A percentile compares a stretch with the other conserved stretches of the same genome.
These are phyloP conservation scores for Dynastes tityus DNA, from an alignment of 2,888 invertebrate genomes.

Conservation along the genomic window DNA sequence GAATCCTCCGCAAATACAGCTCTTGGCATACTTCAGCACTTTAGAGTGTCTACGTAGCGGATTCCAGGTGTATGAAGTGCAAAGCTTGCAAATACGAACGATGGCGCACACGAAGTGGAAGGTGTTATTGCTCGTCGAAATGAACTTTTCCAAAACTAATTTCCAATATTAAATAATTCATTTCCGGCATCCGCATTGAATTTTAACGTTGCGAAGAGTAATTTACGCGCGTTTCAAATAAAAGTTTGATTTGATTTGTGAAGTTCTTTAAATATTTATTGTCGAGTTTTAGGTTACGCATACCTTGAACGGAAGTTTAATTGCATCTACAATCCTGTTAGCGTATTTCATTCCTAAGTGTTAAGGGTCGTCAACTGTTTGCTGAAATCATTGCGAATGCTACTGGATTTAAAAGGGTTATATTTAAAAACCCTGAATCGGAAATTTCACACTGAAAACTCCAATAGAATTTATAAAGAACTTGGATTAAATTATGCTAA, in stretches of 20 bases:
- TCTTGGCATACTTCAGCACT: conserved; percentile 35
- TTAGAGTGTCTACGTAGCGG: conserved; percentile 23
- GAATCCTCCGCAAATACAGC: conserved; percentile 32
- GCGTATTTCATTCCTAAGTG: background rate
- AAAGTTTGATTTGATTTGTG: conserved; percentile 36
- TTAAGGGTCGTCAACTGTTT: background rate
- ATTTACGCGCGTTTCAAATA: conserved; percentile 29
- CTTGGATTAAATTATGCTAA: no score
- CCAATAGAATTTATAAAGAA: no score
- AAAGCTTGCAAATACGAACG: background rate
- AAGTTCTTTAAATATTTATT: conserved; percentile 19
- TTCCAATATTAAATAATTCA: conserved; percentile 38
- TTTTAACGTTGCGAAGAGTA: conserved; percentile 1
- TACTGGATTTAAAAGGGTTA: background rate
- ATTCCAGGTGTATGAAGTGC: conserved; percentile 27
- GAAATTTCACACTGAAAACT: no score
- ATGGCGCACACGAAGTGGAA: background rate
- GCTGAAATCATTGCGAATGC: background rate
- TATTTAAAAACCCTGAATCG: no score
- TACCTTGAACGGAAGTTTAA: background rate
- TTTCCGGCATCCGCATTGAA: conserved; percentile 28
- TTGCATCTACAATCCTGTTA: conserved; percentile 8
- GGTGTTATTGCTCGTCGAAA: background rate
- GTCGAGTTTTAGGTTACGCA: background rate
- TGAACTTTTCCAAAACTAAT: conserved; percentile 27